Evolutionary conservation across 2,888 invertebrate species (phyloP).

Genomic region (Rambutsinella grinnellia): DNA sequence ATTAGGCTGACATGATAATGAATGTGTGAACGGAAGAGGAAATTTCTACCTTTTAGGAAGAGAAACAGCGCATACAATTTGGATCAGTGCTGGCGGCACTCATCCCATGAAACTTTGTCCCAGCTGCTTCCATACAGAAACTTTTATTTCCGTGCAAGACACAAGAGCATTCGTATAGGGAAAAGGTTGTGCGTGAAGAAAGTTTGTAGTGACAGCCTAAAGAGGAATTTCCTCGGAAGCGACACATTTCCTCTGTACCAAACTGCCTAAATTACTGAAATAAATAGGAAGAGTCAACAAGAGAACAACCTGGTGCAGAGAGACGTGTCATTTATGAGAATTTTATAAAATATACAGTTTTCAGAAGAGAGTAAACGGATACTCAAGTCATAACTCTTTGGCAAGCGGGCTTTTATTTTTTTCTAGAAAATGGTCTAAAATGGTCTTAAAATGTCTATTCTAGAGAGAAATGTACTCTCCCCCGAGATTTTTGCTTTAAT

Average conservation of each 20-base stretch:
- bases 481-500: too few relatives aligned
- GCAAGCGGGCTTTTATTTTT: conserved; percentile 46
- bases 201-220: conserved; percentile 44
- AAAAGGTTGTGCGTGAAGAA: background rate
- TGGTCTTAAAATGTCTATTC: too few relatives aligned
- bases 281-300: too few relatives aligned
- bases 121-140: too few relatives aligned
- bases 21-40: conserved; percentile 57
- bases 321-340: too few relatives aligned
- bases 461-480: too few relatives aligned
- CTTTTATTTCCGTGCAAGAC: too few relatives aligned
- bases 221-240: conserved; percentile 52
- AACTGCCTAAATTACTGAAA: too few relatives aligned
- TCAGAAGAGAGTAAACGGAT: conserved; percentile 39
- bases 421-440: too few relatives aligned
- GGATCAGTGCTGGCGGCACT: background rate
- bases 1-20: conserved; percentile 54
- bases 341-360: too few relatives aligned
- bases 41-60: conserved; percentile 42
- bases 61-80: conserved; percentile 1
- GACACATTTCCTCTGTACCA: conserved; percentile 55
- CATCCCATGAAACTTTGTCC: background rate
- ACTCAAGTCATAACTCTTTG: conserved; percentile 53
- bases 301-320: too few relatives aligned
- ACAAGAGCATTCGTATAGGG: too few relatives aligned